phyloP scores from a whole-genome alignment of 2,113 vertebrate genomes.

The Chaetura pelagica region DNA sequence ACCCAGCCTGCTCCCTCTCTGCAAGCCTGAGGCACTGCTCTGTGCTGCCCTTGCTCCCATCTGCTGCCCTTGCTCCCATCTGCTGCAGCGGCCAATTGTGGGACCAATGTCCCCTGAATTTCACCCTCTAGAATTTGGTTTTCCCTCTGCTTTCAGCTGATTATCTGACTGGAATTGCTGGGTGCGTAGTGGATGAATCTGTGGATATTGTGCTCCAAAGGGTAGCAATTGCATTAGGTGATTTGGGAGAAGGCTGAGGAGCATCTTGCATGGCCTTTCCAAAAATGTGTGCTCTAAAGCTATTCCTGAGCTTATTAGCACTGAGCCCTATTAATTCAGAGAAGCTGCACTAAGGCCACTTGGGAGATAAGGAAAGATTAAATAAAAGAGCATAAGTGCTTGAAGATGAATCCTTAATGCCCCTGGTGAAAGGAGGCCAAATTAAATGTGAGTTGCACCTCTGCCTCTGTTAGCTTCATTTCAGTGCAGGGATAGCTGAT shows the following conservation, averaged over 20 bases:
- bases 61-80: background rate
- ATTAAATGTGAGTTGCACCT: slow-evolving; percentile 11
- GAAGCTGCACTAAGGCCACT: background rate
- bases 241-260: background rate
- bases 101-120: background rate
- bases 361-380: slow-evolving; percentile 26
- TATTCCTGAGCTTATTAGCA: background rate
- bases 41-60: background rate
- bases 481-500: background rate
- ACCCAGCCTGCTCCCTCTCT: rapidly evolving
- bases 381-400: slow-evolving; percentile 9
- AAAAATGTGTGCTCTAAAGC: background rate
- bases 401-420: slow-evolving; percentile 26
- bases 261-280: background rate
- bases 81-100: rapidly evolving
- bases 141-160: background rate
- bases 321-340: slow-evolving; percentile 34
- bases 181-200: background rate
- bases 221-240: background rate
- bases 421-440: background rate
- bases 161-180: background rate
- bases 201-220: background rate
- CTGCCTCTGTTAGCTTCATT: background rate
- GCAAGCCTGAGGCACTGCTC: too few relatives aligned
- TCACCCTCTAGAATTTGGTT: background rate